phyloP scores from a whole-genome alignment of 2,888 invertebrate species.

The Gastrophysa polygoni region DNA sequence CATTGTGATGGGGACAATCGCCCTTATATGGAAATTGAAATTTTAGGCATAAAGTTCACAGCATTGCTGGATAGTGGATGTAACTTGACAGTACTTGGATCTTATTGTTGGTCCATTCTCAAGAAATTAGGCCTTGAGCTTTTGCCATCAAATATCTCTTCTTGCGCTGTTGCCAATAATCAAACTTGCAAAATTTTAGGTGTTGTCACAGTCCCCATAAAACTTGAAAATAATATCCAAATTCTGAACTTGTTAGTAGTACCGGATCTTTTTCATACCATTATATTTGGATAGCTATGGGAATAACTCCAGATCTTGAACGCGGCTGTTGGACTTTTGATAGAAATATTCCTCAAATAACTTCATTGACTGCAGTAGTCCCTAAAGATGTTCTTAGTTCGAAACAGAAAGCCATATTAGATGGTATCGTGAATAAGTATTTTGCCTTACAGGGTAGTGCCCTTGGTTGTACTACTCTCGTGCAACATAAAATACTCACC shows the following conservation, averaged over 20 bases:
- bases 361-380: no score
- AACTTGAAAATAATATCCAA: no score
- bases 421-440: no score
- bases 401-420: no score
- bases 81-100: conserved; percentile 11
- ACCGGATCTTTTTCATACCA: no score
- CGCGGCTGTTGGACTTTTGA: no score
- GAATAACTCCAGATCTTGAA: no score
- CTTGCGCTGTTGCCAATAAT: neutral
- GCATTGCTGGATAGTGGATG: conserved; percentile 16
- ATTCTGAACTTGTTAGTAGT: no score
- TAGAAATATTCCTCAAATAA: no score
- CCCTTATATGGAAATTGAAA: neutral
- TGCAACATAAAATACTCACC: conserved; percentile 23
- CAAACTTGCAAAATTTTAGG: conserved; percentile 15
- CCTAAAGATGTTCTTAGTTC: no score
- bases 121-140: neutral
- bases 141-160: neutral
- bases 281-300: no score
- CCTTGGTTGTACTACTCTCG: conserved; percentile 25
- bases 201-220: no score
- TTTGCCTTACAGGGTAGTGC: neutral
- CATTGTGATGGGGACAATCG: conserved; percentile 8
- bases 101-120: conserved; percentile 11
- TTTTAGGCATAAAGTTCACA: conserved; percentile 1